Conservation (phyloP, 2,888 invertebrate species). For the Macrophya annulata region DNA sequence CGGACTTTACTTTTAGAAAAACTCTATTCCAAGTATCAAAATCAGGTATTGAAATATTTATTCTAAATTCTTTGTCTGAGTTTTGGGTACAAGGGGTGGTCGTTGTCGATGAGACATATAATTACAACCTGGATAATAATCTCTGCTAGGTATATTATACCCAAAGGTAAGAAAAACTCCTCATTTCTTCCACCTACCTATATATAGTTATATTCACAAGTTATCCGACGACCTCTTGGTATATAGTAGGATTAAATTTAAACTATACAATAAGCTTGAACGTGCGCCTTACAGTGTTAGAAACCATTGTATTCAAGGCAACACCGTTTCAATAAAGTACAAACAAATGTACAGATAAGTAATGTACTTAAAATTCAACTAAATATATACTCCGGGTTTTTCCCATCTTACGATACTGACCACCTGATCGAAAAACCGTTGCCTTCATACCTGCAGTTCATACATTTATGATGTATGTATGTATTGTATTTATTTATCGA, state of each 20-base stretch:
- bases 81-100: background rate
- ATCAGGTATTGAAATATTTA: conserved; percentile 24
- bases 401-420: conserved; percentile 12
- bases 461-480: background rate
- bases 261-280: background rate
- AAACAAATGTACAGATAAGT: conserved; percentile 30
- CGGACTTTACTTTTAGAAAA: background rate
- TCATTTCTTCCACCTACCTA: conserved; percentile 8
- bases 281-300: conserved; percentile 17
- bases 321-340: conserved; percentile 25
- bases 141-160: background rate
- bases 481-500: background rate
- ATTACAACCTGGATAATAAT: background rate
- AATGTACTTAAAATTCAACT: conserved; percentile 19
- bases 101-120: conserved; percentile 6
- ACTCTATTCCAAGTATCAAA: background rate
- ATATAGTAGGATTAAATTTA: conserved; percentile 20
- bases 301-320: background rate
- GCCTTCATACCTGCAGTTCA: conserved; percentile 11
- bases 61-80: background rate
- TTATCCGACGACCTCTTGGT: background rate
- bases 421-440: conserved; percentile 18
- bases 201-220: background rate
- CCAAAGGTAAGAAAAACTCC: conserved; percentile 15
- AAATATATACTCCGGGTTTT: conserved; percentile 1